These are phyloP conservation scores for Stomorhina lunata DNA, from an alignment of 2,888 invertebrate species.

Conservation along the genomic window DNA sequence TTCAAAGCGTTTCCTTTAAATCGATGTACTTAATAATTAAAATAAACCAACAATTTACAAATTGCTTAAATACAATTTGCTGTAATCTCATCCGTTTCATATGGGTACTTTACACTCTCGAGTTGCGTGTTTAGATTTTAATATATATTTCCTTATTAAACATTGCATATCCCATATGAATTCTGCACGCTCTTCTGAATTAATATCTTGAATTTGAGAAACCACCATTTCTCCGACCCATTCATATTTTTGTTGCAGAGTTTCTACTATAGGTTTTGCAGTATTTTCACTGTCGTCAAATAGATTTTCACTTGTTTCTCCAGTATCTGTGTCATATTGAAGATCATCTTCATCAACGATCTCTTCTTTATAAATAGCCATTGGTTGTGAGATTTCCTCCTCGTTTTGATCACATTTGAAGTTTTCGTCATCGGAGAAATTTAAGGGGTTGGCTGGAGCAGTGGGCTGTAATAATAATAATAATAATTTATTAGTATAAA, in stretches of 20 bases:
- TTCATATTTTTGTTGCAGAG: too few species aligned
- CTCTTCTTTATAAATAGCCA: constrained; percentile 17
- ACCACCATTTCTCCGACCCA: constrained; percentile 6
- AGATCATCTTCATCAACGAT: neutral
- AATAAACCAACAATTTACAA: too few species aligned
- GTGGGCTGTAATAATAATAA: too few species aligned
- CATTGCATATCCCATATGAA: constrained; percentile 20
- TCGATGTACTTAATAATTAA: too few species aligned
- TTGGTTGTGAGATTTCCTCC: neutral
- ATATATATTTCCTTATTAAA: constrained; percentile 15
- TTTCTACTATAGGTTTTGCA: neutral
- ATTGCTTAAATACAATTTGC: too few species aligned
- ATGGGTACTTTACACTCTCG: too few species aligned
- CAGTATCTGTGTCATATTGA: neutral
- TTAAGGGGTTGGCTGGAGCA: neutral
- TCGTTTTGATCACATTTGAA: neutral
- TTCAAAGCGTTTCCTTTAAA: too few species aligned
- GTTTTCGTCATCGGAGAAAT: constrained; percentile 13
- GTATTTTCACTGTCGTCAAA: neutral
- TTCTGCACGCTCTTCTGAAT: neutral
- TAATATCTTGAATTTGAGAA: constrained; percentile 10
- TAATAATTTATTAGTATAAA: too few species aligned
- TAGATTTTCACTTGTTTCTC: neutral
- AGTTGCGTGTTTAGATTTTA: constrained; percentile 31
- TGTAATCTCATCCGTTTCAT: too few species aligned